Evolutionary conservation across 2,113 vertebrate genomes (phyloP).

Genomic region (Asarcornis scutulata): DNA sequence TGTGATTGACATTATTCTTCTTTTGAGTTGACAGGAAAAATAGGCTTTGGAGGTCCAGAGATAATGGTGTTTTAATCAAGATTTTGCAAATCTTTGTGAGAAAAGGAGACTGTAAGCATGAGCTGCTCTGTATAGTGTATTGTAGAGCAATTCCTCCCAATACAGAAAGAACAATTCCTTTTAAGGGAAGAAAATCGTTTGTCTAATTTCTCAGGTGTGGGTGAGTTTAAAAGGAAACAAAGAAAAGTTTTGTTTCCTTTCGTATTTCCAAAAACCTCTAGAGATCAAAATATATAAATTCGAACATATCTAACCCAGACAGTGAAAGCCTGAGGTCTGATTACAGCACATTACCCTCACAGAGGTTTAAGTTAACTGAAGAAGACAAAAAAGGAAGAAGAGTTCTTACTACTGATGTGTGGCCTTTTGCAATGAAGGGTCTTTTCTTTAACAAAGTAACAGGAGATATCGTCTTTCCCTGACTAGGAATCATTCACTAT

Average conservation of each 20-base stretch:
- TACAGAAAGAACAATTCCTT: not conserved
- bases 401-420: conserved; percentile 86
- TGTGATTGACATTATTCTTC: not conserved
- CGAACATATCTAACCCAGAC: conserved; percentile 48
- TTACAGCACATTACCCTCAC: conserved; percentile 40
- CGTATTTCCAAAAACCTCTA: conserved; percentile 13
- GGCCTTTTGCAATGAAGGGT: conserved; percentile 89
- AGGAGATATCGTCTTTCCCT: conserved; percentile 91
- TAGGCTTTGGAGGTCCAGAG: not conserved
- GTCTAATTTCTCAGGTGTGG: conserved; percentile 44
- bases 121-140: not conserved
- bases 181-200: not conserved
- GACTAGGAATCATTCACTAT: conserved; percentile 86
- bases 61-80: not conserved
- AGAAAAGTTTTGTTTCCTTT: conserved; percentile 37
- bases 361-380: conserved; percentile 62
- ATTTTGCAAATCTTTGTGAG: not conserved
- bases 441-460: conserved; percentile 93
- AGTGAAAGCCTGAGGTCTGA: conserved; percentile 54
- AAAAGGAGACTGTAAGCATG: not conserved
- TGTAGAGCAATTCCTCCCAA: not conserved
- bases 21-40: not conserved
- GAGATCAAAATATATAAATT: conserved; percentile 37
- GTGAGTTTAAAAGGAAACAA: conserved; percentile 20
- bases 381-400: conserved; percentile 85